phyloP scores from a whole-genome alignment of 1,140 invertebrate genomes.

The Drosophila prosaltans region DNA sequence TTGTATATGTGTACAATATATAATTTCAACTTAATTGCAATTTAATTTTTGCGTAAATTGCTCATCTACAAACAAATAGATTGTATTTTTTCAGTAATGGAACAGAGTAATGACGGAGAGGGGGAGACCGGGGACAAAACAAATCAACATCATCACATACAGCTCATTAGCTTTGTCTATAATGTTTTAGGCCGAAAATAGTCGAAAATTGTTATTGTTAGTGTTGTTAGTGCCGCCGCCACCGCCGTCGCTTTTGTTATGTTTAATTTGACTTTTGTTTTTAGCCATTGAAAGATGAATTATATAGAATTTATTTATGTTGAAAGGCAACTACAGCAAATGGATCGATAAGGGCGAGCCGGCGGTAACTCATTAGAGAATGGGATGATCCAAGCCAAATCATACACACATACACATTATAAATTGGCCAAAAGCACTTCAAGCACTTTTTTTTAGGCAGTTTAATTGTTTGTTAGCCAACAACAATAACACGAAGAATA shows the following conservation, averaged over 20 bases:
- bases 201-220: conserved; percentile 37
- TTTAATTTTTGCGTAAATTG: conserved; percentile 73
- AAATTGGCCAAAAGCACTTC: conserved; percentile 52
- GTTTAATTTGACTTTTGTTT: conserved; percentile 66
- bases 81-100: conserved; percentile 32
- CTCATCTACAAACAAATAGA: conserved; percentile 38
- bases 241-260: conserved; percentile 29
- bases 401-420: conserved; percentile 42
- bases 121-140: background rate
- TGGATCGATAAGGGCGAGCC: conserved; percentile 53
- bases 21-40: conserved; percentile 77
- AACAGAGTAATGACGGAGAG: background rate
- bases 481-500: background rate
- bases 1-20: conserved; percentile 28
- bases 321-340: conserved; percentile 31
- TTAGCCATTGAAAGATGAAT: conserved; percentile 68
- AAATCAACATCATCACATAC: conserved; percentile 14
- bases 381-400: conserved; percentile 2
- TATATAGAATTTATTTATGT: conserved; percentile 68
- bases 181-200: conserved; percentile 1
- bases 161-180: conserved; percentile 15
- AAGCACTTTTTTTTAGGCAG: conserved; percentile 68
- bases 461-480: conserved; percentile 49
- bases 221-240: conserved; percentile 17
- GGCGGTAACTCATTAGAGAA: conserved; percentile 4